Evolutionary conservation across 64 coral and sea anemone genomes (phyloP).

Genomic region (Stichodactyla mertensii): DNA sequence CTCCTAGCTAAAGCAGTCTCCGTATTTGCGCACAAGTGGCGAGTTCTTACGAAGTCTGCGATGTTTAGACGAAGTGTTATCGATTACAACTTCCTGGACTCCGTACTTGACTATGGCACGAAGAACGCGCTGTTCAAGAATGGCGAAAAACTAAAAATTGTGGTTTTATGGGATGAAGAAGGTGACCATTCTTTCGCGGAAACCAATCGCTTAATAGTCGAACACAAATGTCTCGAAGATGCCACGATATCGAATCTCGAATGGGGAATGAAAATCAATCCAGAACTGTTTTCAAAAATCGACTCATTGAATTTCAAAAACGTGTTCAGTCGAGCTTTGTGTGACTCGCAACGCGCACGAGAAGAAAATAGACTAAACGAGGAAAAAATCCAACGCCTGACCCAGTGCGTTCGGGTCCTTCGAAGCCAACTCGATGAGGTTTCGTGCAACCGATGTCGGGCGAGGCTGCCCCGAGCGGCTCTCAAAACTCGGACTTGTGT

Average conservation of each 20-base stretch:
- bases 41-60: slow-evolving; percentile 58
- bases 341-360: slow-evolving; percentile 46
- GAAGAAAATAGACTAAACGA: slow-evolving; percentile 64
- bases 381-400: slow-evolving; percentile 71
- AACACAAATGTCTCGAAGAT: slow-evolving; percentile 77
- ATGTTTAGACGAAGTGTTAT: slow-evolving; percentile 74
- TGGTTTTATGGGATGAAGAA: slow-evolving; percentile 88
- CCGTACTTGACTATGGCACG: slow-evolving; percentile 68
- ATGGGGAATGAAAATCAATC: slow-evolving; percentile 79
- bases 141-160: slow-evolving; percentile 77
- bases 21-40: slow-evolving; percentile 83
- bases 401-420: slow-evolving; percentile 81
- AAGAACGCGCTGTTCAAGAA: slow-evolving; percentile 75
- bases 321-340: slow-evolving; percentile 57
- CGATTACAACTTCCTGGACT: slow-evolving; percentile 69
- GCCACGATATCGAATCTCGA: slow-evolving; percentile 66
- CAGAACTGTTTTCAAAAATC: slow-evolving; percentile 46
- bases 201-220: slow-evolving; percentile 46
- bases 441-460: slow-evolving; percentile 72
- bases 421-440: slow-evolving; percentile 94
- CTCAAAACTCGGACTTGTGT: slow-evolving; percentile 92
- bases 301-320: slow-evolving; percentile 58
- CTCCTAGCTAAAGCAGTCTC: slow-evolving; percentile 48
- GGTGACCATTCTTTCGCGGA: slow-evolving; percentile 44
- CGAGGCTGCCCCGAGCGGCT: slow-evolving; percentile 75